Evolutionary conservation across 1,140 invertebrate species (phyloP).

Genomic region (Argopecten irradians): DNA sequence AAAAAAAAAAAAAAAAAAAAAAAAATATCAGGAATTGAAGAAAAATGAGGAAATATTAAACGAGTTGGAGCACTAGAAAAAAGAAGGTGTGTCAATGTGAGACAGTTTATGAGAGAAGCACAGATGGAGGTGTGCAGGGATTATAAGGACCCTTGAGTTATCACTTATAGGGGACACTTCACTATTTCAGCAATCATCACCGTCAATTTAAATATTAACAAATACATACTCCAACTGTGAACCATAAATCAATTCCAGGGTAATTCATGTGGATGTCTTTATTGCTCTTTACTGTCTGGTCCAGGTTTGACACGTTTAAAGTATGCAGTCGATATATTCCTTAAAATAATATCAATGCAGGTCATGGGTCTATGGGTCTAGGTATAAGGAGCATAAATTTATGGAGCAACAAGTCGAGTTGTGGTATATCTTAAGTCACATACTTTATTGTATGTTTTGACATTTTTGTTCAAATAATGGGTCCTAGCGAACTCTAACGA

Average conservation of each 20-base stretch:
- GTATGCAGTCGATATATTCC: not conserved
- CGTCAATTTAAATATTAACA: slow-evolving; percentile 17
- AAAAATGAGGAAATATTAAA: slow-evolving; percentile 23
- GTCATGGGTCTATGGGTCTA: not conserved
- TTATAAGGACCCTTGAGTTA: not conserved
- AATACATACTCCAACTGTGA: slow-evolving; percentile 7
- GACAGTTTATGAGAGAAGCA: slow-evolving; percentile 12
- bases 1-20: not conserved
- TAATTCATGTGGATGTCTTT: slow-evolving; percentile 9
- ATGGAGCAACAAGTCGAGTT: no score
- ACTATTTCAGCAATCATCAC: slow-evolving; percentile 21
- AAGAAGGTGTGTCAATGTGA: not conserved
- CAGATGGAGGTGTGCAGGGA: not conserved
- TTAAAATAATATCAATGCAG: not conserved
- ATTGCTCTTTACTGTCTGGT: not conserved
- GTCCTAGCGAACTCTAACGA: no score
- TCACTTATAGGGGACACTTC: not conserved
- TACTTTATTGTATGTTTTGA: no score
- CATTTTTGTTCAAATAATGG: no score
- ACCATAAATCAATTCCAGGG: not conserved
- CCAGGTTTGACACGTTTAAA: not conserved
- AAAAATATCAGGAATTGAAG: slow-evolving; percentile 6
- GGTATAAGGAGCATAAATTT: no score
- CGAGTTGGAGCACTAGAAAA: not conserved
- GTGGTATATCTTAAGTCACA: no score